Evolutionary conservation across 2,888 invertebrate species (phyloP), one percentile per base, ranked within the genome.

Genomic region (Eudemis profundana): DNA sequence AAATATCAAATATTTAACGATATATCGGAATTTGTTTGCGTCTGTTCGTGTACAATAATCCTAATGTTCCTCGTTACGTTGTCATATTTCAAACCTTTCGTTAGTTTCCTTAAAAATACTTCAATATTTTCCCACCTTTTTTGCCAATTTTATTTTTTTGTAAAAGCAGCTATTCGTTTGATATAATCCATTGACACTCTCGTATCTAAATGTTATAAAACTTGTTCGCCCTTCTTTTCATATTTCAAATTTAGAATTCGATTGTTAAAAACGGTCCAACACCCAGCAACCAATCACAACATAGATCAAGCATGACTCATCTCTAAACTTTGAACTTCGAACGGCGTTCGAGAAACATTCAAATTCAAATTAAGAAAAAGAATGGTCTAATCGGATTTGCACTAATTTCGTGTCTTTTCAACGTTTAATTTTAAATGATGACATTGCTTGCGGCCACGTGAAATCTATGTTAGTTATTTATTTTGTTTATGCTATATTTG

Each of bases 291-390:
- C 36, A 59, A 27, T 50, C 50, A 36, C n/a, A n/a, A n/a, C n/a
- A n/a, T n/a, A 23, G 7, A 36, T 12, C 8, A 4, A 46, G 59
- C 10, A 51, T 65, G 64, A 65, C 44, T 51, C 64, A 59, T 59
- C 23, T 33, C n/a, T 51, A 59, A 51, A 59, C 29, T 36, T 51
- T 46, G 44, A 59, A 42, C 42, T 19, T 38, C 21, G 23, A 64
- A 44, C 17, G 29, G 17, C 53, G 36, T 64, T 59, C 36, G 50
- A 54, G 12, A 54, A 21, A 21, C 14, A 59, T 67, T 67, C 50
- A 49, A 67, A 67, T 67, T 64, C 17, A 56, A 64, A 68, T 64
- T 38, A 54, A 38, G 44, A 67, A 63, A 38, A 47, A 15, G 50
- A 53, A 59, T 19, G 57, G 15, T 47, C 38, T 64, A 64, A 57